Conservation (phyloP, 2,888 invertebrate species). For the Epirrhoe tristata region DNA sequence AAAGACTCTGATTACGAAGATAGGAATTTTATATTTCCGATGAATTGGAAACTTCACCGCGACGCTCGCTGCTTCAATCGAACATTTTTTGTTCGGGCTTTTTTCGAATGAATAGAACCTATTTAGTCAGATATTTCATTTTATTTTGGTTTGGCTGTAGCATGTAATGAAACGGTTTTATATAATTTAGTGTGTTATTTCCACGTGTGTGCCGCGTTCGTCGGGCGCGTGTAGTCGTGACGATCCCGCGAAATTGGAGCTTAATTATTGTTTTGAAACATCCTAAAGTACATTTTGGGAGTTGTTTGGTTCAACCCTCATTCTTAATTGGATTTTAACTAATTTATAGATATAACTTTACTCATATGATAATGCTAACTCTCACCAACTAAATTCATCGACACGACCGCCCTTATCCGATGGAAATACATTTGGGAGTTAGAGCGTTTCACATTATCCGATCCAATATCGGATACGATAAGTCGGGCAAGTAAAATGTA, state of each 20-base stretch:
- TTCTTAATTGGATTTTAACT: conserved; percentile 20
- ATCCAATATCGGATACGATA: too few species aligned
- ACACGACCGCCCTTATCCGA: not conserved
- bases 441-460: too few species aligned
- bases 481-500: too few species aligned
- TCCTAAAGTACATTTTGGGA: conserved; percentile 17
- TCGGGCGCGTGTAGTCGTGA: conserved; percentile 10
- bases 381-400: not conserved
- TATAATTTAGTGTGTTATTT: not conserved
- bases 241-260: conserved; percentile 5
- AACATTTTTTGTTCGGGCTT: not conserved
- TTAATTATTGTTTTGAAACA: conserved; percentile 23
- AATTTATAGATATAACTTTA: not conserved
- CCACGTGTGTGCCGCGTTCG: not conserved
- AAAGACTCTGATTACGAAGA: conserved; percentile 3
- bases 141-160: not conserved
- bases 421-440: not conserved
- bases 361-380: not conserved
- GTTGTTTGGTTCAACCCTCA: conserved; percentile 15
- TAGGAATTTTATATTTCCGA: not conserved
- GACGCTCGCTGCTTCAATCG: not conserved
- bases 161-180: not conserved
- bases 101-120: not conserved
- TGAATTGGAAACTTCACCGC: not conserved
- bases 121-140: not conserved